Base-by-base conservation (phyloP, 2,797 vertebrate genomes). In the Gorsachius magnificus region DNA sequence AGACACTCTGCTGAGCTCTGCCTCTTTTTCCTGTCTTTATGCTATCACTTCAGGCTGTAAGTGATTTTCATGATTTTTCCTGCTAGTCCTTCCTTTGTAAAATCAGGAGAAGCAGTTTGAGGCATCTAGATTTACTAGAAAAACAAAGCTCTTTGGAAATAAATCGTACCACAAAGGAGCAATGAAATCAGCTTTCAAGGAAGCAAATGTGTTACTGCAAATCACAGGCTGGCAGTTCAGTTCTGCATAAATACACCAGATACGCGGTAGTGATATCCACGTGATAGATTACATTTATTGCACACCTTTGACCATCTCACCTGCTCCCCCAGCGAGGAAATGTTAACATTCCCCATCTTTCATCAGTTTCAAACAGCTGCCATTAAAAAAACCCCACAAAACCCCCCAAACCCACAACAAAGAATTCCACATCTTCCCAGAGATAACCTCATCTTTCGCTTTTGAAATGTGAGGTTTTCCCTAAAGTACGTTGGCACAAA, bases 381-480 rank as follows among this genome's bases (percentile, higher is more conserved):
- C 89, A 95, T 78, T 87, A 91, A 92, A 95, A 95, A 89, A 36
- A 38, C 3, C 4, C 17, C 24, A 35, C 35, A 66, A 7, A 15
- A 3, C 0, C 8, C n/a, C 35, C 10, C 64, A 78, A 96, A n/a
- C 35, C 84, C 87, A 89, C 90, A 96, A 83, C 51, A 96, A 96
- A 92, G 93, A 96, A 92, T 87, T 89, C 88, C 91, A 81, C 64
- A 63, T 91, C 85, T 78, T 96, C 68, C 45, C 66, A 45, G 48
- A 96, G 93, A 97, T 95, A 95, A 93, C 45, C 54, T 97, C 97
- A 93, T 93, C 93, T 92, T 82, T 82, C 9, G 2, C 65, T 81
- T 92, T 94, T 91, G 77, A 96, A 94, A 93, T 71, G 69, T 41
- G 76, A 94, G 69, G 87, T 65, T 82, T 80, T 41, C 74, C 76